Conservation (phyloP, 92 coral and sea anemone species). For the Epizoanthus scotinus region DNA sequence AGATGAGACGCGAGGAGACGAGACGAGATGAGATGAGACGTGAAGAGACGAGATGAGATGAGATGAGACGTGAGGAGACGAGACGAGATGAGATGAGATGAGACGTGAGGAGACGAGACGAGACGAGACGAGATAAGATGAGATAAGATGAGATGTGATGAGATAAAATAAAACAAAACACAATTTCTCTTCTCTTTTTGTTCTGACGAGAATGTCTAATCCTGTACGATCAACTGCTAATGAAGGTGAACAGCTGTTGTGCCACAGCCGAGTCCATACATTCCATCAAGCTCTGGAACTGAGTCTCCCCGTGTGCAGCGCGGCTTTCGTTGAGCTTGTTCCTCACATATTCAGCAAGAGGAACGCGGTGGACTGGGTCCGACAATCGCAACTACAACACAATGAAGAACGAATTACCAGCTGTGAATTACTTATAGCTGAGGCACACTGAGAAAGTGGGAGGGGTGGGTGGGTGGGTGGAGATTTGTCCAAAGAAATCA, state of each 20-base stretch:
- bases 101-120: no score
- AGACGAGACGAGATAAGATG: no score
- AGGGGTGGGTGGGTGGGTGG: neutral
- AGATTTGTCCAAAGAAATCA: neutral
- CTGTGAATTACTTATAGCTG: neutral
- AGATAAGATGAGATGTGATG: no score
- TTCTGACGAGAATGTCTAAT: neutral
- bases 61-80: no score
- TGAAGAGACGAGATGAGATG: no score
- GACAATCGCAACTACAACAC: conserved; percentile 64
- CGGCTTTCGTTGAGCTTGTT: conserved; percentile 75
- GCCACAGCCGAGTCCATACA: conserved; percentile 84
- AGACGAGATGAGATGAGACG: no score
- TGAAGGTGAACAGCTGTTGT: conserved; percentile 74
- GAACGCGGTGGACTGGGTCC: conserved; percentile 86
- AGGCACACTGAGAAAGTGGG: no score
- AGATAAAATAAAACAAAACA: neutral
- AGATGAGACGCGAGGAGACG: no score
- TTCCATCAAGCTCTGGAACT: conserved; percentile 78
- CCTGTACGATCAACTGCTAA: conserved; percentile 36
- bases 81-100: no score
- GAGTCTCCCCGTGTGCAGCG: conserved; percentile 72
- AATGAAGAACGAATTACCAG: neutral
- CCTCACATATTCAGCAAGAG: conserved; percentile 84
- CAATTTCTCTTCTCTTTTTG: neutral